Evolutionary conservation across 1,140 invertebrate species (phyloP), one percentile per base, ranked within the genome.

Genomic region (Megalonaias nervosa): DNA sequence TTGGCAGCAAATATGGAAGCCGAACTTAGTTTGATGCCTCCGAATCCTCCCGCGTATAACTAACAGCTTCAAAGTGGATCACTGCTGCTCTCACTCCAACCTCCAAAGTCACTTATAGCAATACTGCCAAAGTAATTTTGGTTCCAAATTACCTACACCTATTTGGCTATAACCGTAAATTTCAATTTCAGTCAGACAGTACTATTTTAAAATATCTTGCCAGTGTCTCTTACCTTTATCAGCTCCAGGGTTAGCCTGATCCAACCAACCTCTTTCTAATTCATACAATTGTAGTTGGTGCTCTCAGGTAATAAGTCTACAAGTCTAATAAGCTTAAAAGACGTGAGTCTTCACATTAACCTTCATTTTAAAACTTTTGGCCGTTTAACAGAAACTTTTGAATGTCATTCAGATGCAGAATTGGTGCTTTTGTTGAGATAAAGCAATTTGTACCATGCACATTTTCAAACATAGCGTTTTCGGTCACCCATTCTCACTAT

Each of bases 201-300:
- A 71, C 75, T 58, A 71, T 77, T 21, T 57, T 60, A 1, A 64
- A 67, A 9, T 77, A 56, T 21, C 65, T 66, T 26, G 71, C 75
- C 19, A 67, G 61, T 13, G 19, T 77, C 12, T n/a, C 6, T 17
- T 77, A 71, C 55, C 23, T 77, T 15, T 67, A 71, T 71, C 65
- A 71, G 38, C 23, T 77, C 3, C 21, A 71, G 55, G 31, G 31
- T 31, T 31, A 5, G 31, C 1, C 31, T 1, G 31, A 31, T 31
- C 31, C 31, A 5, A 31, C 31, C 5, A 31, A 77, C 1, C 66
- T 62, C 2, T 77, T 77, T 62, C 11, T 71, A 2, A 58, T 77
- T 23, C 60, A 57, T 12, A 67, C 59, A 38, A 17, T 67, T 0
- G 57, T 74, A 12, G 13, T 65, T n/a, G 48, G 55, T 23, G 14